These are phyloP conservation scores for Netelia melanura DNA, from an alignment of 2,888 invertebrate genomes.

Conservation along the genomic window DNA sequence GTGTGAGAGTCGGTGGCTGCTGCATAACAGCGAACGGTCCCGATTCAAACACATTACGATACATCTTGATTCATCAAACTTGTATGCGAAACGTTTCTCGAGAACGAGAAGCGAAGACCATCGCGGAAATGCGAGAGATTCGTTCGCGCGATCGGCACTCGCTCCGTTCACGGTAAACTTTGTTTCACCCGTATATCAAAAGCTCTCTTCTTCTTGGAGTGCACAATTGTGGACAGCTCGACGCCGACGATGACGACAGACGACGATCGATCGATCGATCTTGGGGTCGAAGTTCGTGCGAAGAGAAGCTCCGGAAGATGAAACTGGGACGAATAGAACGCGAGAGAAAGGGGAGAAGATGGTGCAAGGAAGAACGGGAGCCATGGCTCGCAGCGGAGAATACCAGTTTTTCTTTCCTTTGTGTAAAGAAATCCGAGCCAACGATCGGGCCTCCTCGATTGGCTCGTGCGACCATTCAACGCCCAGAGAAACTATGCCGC, in stretches of 20 bases:
- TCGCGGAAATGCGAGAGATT: too few species aligned
- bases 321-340: conserved; percentile 59
- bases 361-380: conserved; percentile 46
- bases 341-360: conserved; percentile 16
- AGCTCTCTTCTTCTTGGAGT: conserved; percentile 12
- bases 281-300: conserved; percentile 49
- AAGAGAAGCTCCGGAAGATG: conserved; percentile 63
- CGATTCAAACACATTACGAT: too few species aligned
- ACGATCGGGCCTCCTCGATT: conserved; percentile 44
- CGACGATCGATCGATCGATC: conserved; percentile 64
- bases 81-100: too few species aligned
- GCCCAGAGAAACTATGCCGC: conserved; percentile 10
- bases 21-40: too few species aligned
- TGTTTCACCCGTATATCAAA: too few species aligned
- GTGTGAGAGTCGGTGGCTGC: too few species aligned
- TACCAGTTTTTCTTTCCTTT: conserved; percentile 37
- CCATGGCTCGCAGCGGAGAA: conserved; percentile 14
- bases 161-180: too few species aligned
- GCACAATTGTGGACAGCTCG: conserved; percentile 33
- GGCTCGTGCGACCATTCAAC: conserved; percentile 8
- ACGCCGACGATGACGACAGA: conserved; percentile 32
- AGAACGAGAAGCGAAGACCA: too few species aligned
- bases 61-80: too few species aligned
- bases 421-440: conserved; percentile 32
- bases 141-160: too few species aligned